Percentiles rank a stretch among this genome's conserved stretches.
phyloP scores from a whole-genome alignment of 2,797 vertebrate genomes.

The Brotula barbata region DNA sequence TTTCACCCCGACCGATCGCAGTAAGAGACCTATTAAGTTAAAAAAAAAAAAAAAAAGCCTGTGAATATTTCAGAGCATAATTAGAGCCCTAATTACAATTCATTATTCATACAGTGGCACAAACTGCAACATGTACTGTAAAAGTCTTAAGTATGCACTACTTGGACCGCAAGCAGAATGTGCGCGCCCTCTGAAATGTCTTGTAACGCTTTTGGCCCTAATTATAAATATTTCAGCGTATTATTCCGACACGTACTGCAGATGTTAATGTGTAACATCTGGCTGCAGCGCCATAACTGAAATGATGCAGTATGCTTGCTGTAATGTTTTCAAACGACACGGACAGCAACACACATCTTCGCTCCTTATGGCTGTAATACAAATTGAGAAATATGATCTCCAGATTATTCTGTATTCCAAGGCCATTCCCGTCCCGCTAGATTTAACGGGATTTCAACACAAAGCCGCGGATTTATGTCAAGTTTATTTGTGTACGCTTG shows the following conservation, averaged over 20 bases:
- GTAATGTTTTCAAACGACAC: conserved; percentile 6
- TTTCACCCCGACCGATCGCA: conserved; percentile 53
- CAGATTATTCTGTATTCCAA: neutral
- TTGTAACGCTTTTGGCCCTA: conserved; percentile 21
- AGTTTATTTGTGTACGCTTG: neutral
- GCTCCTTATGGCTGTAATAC: no score
- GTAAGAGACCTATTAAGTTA: conserved; percentile 58
- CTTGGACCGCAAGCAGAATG: conserved; percentile 42
- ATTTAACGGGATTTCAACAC: neutral
- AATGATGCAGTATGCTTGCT: conserved; percentile 6
- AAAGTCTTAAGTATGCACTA: conserved; percentile 50
- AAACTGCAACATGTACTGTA: conserved; percentile 47
- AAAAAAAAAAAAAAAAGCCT: conserved; percentile 61
- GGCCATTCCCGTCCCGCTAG: neutral
- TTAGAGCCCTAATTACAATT: conserved; percentile 72
- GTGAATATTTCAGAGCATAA: conserved; percentile 71
- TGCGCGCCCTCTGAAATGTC: conserved; percentile 37
- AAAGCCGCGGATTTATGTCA: neutral
- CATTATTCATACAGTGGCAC: conserved; percentile 70
- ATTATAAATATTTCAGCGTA: conserved; percentile 26
- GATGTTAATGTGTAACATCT: conserved; percentile 20
- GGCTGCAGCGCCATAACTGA: neutral
- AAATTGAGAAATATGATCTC: neutral
- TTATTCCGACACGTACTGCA: conserved; percentile 45
- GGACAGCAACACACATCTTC: no score